Evolutionary conservation across 2,888 invertebrate genomes (phyloP), one percentile per base, ranked within the genome.

Genomic region (Agelastica alni): DNA sequence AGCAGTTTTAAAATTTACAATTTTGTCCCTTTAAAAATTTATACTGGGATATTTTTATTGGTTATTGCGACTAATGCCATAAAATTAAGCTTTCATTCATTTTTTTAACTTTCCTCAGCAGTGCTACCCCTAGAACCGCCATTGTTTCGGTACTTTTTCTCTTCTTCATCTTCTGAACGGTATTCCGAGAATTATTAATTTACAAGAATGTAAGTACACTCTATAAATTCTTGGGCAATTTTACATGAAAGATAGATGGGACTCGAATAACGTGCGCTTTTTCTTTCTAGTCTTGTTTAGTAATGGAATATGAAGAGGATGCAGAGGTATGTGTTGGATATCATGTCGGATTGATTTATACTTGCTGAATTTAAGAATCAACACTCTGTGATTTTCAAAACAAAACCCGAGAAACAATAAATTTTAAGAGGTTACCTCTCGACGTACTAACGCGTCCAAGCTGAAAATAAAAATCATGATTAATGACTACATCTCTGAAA

Each of bases 151-250:
- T 20, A 53, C 46, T 54, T 52, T 57, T 60, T 51, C 18, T 31
- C 10, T 48, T 30, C 47, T 20, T 46, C 48, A 22, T 49, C 49
- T 55, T 49, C 42, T 32, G 55, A 45, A 20, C 18, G 49, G 34
- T 51, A 57, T 55, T 52, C 57, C 45, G 16, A 52, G 57, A 57
- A 60, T 57, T 60, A 51, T 52, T 60, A 57, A 57, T 57, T 55
- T 57, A 55, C 59, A 60, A 57, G 55, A 45, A 41, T 34, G 53
- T 54, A 48, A 44, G 53, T 51, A 51, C 51, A 56, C 32, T 51
- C 51, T 53, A 59, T 59, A 59, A 56, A 56, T 59, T 59, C 59
- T 48, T 53, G 41, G 13, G 59, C 51, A 51, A 54, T 51, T 51
- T 59, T 44, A 56, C 36, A 48, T 53, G 56, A 56, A 48, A 47